phyloP scores from a whole-genome alignment of 2,797 vertebrate genomes.

The Liparis tanakae region DNA sequence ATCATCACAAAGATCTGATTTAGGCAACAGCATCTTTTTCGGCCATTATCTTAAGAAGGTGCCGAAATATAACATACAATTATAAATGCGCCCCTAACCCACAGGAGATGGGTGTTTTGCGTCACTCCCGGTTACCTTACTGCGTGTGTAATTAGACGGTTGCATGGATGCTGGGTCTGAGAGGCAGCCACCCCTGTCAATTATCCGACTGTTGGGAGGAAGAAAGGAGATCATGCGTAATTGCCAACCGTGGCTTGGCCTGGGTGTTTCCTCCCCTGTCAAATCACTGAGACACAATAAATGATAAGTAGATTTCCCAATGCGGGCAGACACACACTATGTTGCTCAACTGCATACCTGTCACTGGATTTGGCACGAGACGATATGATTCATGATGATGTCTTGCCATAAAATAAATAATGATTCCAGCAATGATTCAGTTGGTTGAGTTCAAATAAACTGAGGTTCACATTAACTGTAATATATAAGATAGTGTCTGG shows the following conservation, averaged over 20 bases:
- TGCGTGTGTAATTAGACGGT: slow-evolving; percentile 63
- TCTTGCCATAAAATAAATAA: slow-evolving; percentile 14
- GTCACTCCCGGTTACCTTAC: slow-evolving; percentile 30
- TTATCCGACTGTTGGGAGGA: slow-evolving; percentile 72
- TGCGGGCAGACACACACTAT: slow-evolving; percentile 67
- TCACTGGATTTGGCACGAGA: slow-evolving; percentile 50
- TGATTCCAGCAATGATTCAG: not conserved
- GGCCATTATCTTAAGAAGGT: no score
- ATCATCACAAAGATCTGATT: no score
- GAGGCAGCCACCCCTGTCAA: slow-evolving; percentile 66
- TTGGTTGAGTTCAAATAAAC: not conserved
- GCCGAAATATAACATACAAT: not conserved
- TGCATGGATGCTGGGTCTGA: slow-evolving; percentile 54
- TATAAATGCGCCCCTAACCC: not conserved
- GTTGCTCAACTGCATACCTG: slow-evolving; percentile 69
- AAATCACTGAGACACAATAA: slow-evolving; percentile 67
- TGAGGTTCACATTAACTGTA: not conserved
- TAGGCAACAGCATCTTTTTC: no score
- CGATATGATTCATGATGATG: slow-evolving; percentile 48
- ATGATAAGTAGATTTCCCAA: slow-evolving; percentile 76
- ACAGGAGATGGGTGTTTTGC: slow-evolving; percentile 1
- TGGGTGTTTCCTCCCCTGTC: slow-evolving; percentile 76
- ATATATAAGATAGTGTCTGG: not conserved
- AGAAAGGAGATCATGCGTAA: slow-evolving; percentile 78
- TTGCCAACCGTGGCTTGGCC: slow-evolving; percentile 63